phyloP scores from a whole-genome alignment of 2,113 vertebrate genomes.

The Bombycilla garrulus region DNA sequence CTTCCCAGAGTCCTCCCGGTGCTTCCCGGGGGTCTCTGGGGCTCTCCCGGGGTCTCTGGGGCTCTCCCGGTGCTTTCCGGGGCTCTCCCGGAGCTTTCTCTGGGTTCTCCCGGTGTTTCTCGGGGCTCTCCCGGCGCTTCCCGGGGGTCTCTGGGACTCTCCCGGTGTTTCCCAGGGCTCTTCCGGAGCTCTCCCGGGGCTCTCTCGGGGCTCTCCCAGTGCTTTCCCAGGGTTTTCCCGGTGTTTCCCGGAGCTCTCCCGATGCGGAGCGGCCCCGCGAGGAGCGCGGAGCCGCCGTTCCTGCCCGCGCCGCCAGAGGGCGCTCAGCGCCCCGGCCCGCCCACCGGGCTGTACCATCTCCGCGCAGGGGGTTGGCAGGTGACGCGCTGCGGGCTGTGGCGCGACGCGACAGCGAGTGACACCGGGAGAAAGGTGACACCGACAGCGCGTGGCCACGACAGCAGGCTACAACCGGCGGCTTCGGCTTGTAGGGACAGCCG shows the following conservation, averaged over 20 bases:
- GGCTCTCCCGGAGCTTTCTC: accelerated
- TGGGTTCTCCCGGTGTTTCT: not conserved
- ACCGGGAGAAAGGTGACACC: not conserved
- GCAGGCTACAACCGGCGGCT: not conserved
- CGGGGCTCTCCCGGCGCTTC: not conserved
- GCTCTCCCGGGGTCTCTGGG: not conserved
- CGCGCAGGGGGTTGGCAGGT: accelerated
- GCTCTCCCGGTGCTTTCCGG: no score
- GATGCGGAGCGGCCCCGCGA: not conserved
- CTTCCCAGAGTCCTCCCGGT: not conserved
- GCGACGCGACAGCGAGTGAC: not conserved
- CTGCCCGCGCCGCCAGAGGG: not conserved
- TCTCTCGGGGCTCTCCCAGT: not conserved
- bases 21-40: accelerated
- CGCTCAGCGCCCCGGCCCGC: accelerated
- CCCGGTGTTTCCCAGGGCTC: no score
- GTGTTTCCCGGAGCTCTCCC: not conserved
- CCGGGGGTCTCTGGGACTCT: not conserved
- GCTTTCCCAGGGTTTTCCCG: not conserved
- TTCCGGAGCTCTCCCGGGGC: not conserved
- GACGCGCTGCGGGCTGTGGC: no score
- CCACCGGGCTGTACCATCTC: not conserved
- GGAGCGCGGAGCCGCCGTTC: not conserved
- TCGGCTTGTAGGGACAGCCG: accelerated
- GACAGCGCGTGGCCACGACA: not conserved